Evolutionary conservation across 2,888 invertebrate genomes (phyloP).

Genomic region (Salpingus planirostris): DNA sequence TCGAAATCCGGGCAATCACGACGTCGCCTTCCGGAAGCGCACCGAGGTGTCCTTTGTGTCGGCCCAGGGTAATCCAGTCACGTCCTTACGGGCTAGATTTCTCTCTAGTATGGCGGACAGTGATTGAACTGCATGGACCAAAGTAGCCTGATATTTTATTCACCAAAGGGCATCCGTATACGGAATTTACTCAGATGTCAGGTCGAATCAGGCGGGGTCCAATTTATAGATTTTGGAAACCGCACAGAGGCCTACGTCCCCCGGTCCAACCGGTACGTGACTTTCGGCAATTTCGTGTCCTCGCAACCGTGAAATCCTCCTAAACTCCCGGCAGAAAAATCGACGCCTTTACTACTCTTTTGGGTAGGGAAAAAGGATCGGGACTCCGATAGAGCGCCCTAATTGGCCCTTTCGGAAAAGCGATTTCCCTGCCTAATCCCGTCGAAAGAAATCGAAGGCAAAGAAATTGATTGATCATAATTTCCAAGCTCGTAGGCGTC

Average conservation of each 20-base stretch:
- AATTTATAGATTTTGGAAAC: constrained; percentile 27
- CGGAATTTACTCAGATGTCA: constrained; percentile 32
- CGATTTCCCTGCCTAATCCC: no score
- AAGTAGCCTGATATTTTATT: constrained; percentile 37
- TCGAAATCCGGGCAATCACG: constrained; percentile 17
- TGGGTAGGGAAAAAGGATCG: no score
- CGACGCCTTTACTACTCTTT: no score
- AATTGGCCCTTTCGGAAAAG: no score
- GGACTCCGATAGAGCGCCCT: no score
- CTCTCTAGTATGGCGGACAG: constrained; percentile 28
- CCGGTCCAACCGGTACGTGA: constrained; percentile 13
- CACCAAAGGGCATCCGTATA: constrained; percentile 33
- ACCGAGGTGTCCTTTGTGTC: constrained; percentile 19
- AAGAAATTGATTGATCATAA: no score
- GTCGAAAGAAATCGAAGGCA: no score
- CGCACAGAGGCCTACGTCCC: constrained; percentile 7
- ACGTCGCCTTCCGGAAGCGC: constrained; percentile 13
- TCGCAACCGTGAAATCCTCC: constrained; percentile 11
- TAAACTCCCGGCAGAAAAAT: neutral
- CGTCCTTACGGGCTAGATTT: constrained; percentile 22
- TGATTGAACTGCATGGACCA: constrained; percentile 35
- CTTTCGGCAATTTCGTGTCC: constrained; percentile 9
- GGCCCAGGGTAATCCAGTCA: constrained; percentile 24
- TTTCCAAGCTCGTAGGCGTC: no score
- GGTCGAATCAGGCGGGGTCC: constrained; percentile 28